These are phyloP conservation scores for Ariopsis seemanni DNA, from an alignment of 2,113 vertebrate genomes.

Conservation along the genomic window DNA sequence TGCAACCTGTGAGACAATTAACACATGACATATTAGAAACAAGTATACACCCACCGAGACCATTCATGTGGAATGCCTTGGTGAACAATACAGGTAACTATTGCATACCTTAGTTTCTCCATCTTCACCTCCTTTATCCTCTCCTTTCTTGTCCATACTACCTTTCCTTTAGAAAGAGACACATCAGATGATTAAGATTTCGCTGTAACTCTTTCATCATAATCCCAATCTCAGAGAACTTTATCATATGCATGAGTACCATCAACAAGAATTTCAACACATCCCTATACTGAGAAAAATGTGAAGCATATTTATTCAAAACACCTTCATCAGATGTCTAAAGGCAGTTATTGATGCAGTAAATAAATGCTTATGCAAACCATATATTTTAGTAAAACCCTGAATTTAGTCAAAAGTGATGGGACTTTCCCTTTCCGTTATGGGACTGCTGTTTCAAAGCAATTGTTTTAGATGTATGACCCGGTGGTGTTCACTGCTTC, in stretches of 20 bases:
- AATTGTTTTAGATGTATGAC: neutral
- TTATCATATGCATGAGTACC: neutral
- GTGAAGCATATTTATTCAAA: neutral
- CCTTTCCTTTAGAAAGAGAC: conserved; percentile 58
- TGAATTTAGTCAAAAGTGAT: neutral
- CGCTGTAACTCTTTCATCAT: too few relatives aligned
- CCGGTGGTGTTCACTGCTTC: too few relatives aligned
- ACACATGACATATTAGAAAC: neutral
- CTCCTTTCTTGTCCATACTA: conserved; percentile 57
- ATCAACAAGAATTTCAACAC: neutral
- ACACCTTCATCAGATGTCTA: neutral
- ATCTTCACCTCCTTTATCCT: conserved; percentile 57
- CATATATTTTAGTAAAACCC: neutral
- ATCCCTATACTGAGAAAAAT: neutral
- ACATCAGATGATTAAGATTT: neutral
- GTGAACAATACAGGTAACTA: neutral
- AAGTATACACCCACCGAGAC: neutral
- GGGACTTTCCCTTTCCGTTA: neutral
- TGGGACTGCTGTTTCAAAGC: neutral
- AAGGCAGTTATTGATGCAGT: neutral
- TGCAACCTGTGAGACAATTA: conserved; percentile 16
- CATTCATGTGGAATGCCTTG: neutral
- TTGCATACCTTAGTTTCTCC: conserved; percentile 63
- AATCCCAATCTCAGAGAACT: neutral
- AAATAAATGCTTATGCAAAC: neutral